Conservation (phyloP, 2,113 vertebrate genomes). For the Barbus barbus region DNA sequence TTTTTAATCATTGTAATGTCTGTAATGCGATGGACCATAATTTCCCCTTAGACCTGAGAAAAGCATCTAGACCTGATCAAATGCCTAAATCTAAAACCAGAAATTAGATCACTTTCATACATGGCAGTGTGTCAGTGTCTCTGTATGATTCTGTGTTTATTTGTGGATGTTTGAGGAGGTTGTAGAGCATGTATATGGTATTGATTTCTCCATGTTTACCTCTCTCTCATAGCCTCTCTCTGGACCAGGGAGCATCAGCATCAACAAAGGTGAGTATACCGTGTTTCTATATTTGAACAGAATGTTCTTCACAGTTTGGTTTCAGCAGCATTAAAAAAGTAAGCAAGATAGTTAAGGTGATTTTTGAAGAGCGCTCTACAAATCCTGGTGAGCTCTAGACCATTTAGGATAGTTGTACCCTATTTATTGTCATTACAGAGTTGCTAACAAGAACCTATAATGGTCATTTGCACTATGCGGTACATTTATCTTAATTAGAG, state of each 20-base stretch:
- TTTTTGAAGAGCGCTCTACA: neutral
- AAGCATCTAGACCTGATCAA: neutral
- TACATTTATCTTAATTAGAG: neutral
- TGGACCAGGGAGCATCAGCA: conserved; percentile 75
- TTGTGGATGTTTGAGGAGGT: neutral
- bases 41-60: neutral
- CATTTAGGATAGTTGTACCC: neutral
- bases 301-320: conserved; percentile 8
- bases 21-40: too few relatives aligned
- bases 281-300: neutral
- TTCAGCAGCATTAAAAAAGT: conserved; percentile 3
- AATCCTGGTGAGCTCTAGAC: neutral
- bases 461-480: neutral
- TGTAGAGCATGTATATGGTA: neutral
- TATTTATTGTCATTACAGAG: neutral
- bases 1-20: too few relatives aligned
- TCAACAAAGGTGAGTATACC: conserved; percentile 73
- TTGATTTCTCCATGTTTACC: conserved; percentile 43
- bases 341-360: neutral
- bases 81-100: neutral
- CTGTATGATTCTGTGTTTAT: neutral
- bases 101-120: neutral
- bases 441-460: too few relatives aligned
- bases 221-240: conserved; percentile 68
- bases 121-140: neutral